Percentiles rank a stretch among this genome's conserved stretches.
These are phyloP conservation scores for Stichopus horrens DNA, from an alignment of 53 echinoderm and acorn worm species.

Conservation along the genomic window DNA sequence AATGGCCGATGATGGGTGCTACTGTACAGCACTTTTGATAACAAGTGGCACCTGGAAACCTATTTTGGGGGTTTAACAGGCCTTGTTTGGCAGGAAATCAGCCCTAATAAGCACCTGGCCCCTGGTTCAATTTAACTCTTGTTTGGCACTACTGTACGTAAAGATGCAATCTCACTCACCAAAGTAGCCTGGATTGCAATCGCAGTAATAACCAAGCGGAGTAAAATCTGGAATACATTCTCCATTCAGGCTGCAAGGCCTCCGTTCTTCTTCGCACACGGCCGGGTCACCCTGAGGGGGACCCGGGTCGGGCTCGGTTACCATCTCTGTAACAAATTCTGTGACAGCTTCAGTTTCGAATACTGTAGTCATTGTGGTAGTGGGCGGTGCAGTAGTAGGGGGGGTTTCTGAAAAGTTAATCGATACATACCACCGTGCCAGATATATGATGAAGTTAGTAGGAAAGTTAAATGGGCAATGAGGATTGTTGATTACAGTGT, in stretches of 20 bases:
- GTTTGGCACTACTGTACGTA: no score
- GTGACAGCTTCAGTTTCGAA: slow-evolving; percentile 49
- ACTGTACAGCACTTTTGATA: no score
- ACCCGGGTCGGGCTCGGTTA: slow-evolving; percentile 28
- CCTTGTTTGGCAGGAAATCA: no score
- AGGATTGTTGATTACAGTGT: background rate
- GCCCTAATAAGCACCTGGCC: no score
- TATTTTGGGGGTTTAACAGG: no score
- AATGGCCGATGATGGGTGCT: no score
- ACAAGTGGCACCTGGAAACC: no score
- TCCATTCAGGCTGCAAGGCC: slow-evolving; percentile 40
- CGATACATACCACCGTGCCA: background rate
- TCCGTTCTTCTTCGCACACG: slow-evolving; percentile 36
- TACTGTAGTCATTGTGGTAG: slow-evolving; percentile 41
- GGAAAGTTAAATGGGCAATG: background rate
- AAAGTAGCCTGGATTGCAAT: slow-evolving; percentile 58
- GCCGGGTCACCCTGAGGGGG: slow-evolving; percentile 35
- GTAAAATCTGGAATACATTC: slow-evolving; percentile 59
- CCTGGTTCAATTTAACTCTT: no score
- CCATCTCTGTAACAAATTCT: slow-evolving; percentile 48
- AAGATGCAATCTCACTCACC: slow-evolving; percentile 48
- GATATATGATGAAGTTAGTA: background rate
- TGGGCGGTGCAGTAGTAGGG: slow-evolving; percentile 33
- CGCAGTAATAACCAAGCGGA: slow-evolving; percentile 67
- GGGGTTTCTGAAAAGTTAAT: slow-evolving; percentile 41